Evolutionary conservation across 2,113 vertebrate species (phyloP).

Genomic region (Nannospalax galili): DNA sequence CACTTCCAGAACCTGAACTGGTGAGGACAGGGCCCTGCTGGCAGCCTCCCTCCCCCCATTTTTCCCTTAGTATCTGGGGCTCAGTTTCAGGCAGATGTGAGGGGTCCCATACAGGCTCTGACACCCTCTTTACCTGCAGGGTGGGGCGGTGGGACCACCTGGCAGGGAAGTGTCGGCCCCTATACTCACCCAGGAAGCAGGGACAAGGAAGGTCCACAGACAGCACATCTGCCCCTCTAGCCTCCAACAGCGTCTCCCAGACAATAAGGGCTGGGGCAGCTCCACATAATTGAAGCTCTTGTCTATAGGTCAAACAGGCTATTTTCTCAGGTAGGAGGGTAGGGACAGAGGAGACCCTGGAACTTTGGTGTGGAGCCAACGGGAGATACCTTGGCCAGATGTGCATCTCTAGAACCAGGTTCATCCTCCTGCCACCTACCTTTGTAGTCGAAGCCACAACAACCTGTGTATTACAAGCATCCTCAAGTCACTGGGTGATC

Average conservation of each 20-base stretch:
- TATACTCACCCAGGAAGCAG: not conserved
- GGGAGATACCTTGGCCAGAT: not conserved
- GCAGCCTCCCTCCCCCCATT: not conserved
- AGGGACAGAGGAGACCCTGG: not conserved
- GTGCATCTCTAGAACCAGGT: too few relatives aligned
- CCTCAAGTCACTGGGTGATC: conserved; percentile 96
- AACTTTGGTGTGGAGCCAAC: not conserved
- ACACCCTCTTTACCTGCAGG: not conserved
- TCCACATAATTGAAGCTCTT: too few relatives aligned
- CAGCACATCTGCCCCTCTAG: not conserved
- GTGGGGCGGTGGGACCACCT: too few relatives aligned
- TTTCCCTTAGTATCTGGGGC: not conserved
- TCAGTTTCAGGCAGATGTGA: not conserved
- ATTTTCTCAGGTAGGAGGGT: not conserved
- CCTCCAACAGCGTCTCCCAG: not conserved
- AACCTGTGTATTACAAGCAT: conserved; percentile 97
- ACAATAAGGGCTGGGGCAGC: too few relatives aligned
- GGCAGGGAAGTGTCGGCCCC: not conserved
- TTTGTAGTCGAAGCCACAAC: conserved; percentile 94
- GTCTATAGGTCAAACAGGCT: accelerated
- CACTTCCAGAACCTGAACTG: conserved; percentile 94
- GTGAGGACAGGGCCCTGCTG: conserved; percentile 83
- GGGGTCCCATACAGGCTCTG: not conserved
- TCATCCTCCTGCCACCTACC: not conserved
- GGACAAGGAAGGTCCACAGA: not conserved